Evolutionary conservation across 2,797 vertebrate genomes (phyloP), one percentile per base, ranked within the genome.

Genomic region (Vultur gryphus): DNA sequence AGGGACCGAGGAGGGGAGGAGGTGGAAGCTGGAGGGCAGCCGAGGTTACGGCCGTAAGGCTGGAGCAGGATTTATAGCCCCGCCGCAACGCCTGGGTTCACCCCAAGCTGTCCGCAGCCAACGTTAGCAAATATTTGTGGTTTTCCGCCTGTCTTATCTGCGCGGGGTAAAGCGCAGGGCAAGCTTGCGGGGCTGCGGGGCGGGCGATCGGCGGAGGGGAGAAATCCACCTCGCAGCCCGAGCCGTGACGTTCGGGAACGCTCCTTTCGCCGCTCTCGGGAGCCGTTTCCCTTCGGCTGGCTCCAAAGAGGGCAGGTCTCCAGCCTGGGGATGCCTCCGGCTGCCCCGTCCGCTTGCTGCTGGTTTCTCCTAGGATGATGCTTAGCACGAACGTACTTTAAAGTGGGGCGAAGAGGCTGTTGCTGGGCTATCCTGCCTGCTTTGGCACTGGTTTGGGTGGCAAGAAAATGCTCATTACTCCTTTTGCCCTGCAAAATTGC

Each of bases 331-430:
- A 3, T 9, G 24, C 39, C 28, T 41, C 4, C 1, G 6, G 21
- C 55, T n/a, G 25, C 25, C 66, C 29, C 9, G 19, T 6, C 55
- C 5, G 18, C 59, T 54, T 8, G 6, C 59, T 1, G 2, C 39
- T 21, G 49, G 9, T 16, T 21, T 62, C 39, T 31, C 43, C 35
- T 7, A 6, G 21, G 58, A 14, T 6, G 24, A 28, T 19, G 19
- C 59, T 73, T 10, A 13, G 23, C 28, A 2, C 1, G 11, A n/a
- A 24, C 0, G 25, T 13, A 7, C 61, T 35, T 54, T 4, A 18
- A 52, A 41, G 11, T 4, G 3, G n/a, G 11, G 31, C 0, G 0
- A n/a, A 52, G 31, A 24, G 41, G 5, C 10, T 16, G 5, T 11
- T 11, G 65, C 51, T 18, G 58, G 52, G 15, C 55, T n/a, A 3